These are phyloP conservation scores for Ochropleura plecta DNA, from an alignment of 2,888 invertebrate genomes.

Conservation along the genomic window DNA sequence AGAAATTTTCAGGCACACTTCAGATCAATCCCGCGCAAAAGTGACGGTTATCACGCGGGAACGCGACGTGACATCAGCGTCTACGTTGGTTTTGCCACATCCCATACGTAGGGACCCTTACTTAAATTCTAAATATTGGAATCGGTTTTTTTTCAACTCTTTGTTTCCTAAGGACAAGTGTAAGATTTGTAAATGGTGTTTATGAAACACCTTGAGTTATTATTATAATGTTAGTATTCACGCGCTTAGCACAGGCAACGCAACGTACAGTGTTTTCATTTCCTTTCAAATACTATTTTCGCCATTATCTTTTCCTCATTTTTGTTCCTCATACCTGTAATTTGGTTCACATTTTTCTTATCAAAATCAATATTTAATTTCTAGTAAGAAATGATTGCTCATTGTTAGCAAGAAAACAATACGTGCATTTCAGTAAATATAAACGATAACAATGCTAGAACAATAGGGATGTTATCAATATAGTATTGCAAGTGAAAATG, in stretches of 20 bases:
- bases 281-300: conserved; percentile 29
- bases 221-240: conserved; percentile 4
- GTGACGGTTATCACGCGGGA: neutral
- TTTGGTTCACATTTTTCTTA: conserved; percentile 52
- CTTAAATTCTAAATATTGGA: neutral
- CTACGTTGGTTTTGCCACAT: neutral
- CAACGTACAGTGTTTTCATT: conserved; percentile 25
- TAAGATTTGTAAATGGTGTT: neutral
- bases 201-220: conserved; percentile 1
- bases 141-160: neutral
- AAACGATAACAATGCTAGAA: conserved; percentile 74
- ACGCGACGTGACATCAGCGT: neutral
- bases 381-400: conserved; percentile 64
- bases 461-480: conserved; percentile 82
- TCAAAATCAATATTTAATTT: conserved; percentile 63
- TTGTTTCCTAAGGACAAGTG: too few relatives aligned
- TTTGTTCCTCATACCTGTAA: conserved; percentile 42
- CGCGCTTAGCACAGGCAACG: neutral
- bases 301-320: conserved; percentile 47
- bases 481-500: conserved; percentile 77
- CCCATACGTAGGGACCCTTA: neutral
- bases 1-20: neutral
- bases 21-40: neutral
- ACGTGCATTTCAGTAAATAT: conserved; percentile 63
- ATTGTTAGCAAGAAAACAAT: conserved; percentile 68